A percentile compares a stretch with the other conserved stretches of the same genome.
phyloP scores from a whole-genome alignment of 2,797 vertebrate species.

The Florisuga fusca region DNA sequence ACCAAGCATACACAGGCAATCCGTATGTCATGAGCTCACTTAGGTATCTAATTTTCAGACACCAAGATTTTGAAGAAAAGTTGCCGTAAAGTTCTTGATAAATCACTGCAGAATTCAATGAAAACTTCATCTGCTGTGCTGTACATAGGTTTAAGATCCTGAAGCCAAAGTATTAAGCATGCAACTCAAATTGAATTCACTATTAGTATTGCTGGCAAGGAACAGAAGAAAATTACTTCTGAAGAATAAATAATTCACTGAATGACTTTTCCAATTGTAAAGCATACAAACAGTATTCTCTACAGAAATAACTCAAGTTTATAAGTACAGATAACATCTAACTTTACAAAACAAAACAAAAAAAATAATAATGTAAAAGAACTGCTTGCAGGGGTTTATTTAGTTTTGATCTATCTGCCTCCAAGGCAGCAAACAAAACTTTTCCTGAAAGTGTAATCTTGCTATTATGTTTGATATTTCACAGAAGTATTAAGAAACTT shows the following conservation, averaged over 20 bases:
- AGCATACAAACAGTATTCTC: background rate
- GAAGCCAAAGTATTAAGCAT: background rate
- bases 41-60: background rate
- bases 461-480: background rate
- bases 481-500: background rate
- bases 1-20: background rate
- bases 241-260: conserved; percentile 24
- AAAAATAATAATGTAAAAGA: background rate
- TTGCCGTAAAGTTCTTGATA: background rate
- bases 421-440: background rate
- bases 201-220: background rate
- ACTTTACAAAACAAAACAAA: conserved; percentile 30
- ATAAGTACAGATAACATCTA: background rate
- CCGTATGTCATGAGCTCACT: background rate
- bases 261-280: background rate
- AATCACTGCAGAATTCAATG: background rate
- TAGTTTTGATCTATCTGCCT: background rate
- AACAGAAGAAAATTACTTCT: background rate
- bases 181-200: background rate
- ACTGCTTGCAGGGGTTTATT: background rate
- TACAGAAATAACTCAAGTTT: background rate
- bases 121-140: background rate
- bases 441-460: background rate
- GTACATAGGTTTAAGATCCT: background rate
- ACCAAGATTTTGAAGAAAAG: background rate